phyloP scores from a whole-genome alignment of 2,797 vertebrate species.

The Myotis planiceps region DNA sequence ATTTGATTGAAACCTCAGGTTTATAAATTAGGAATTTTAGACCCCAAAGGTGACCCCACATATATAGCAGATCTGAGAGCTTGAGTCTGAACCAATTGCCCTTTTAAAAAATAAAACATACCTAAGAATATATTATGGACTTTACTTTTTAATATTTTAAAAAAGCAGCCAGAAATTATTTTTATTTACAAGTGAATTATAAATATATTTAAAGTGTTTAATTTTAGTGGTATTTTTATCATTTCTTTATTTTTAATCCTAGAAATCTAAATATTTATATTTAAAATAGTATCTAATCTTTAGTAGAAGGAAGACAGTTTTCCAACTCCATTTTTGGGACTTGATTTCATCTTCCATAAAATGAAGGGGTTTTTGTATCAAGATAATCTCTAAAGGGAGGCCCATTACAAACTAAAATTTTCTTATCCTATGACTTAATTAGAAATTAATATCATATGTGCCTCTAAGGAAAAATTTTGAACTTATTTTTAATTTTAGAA shows the following conservation, averaged over 20 bases:
- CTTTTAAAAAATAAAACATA: background rate
- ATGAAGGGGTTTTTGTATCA: background rate
- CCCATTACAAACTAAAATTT: background rate
- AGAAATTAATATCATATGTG: background rate
- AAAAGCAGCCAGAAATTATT: background rate
- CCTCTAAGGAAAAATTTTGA: background rate
- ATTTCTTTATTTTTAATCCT: conserved; percentile 25
- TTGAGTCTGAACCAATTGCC: background rate
- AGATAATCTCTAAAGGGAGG: background rate
- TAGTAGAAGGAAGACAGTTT: background rate
- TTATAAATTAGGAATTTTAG: background rate
- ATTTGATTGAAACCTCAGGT: background rate
- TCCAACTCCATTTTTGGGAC: background rate
- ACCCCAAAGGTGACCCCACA: background rate
- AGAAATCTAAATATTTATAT: background rate
- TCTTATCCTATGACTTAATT: background rate
- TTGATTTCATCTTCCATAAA: background rate
- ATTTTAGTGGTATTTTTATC: background rate
- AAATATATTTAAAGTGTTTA: background rate
- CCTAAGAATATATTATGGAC: background rate
- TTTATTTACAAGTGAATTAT: background rate
- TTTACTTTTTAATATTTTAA: background rate
- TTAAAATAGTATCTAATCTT: conserved; percentile 15
- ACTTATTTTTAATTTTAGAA: background rate
- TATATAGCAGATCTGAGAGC: background rate